Evolutionary conservation across 2,113 vertebrate genomes (phyloP).

Genomic region (Phocoena phocoena): DNA sequence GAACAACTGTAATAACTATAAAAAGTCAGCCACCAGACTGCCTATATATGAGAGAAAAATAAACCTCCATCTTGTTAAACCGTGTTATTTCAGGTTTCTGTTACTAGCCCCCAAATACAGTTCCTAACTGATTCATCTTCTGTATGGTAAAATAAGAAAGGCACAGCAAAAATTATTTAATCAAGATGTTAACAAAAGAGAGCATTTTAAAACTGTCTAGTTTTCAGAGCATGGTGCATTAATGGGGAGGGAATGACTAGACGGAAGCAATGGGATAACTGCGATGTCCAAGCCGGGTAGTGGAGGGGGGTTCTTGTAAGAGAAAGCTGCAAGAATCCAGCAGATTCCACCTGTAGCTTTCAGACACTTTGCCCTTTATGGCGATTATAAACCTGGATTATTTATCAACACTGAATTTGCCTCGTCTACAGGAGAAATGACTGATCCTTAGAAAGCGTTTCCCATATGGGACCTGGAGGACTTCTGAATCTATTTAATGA

Average conservation of each 20-base stretch:
- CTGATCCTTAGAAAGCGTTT: constrained; percentile 18
- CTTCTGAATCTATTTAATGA: constrained; percentile 53
- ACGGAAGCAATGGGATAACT: background rate
- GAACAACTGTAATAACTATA: background rate
- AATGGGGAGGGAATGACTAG: background rate
- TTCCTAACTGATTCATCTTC: background rate
- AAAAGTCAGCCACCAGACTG: background rate
- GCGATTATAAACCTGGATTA: constrained; percentile 38
- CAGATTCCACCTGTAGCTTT: background rate
- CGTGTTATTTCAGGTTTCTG: background rate
- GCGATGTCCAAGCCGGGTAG: background rate
- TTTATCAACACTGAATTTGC: constrained; percentile 40
- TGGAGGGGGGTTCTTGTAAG: background rate
- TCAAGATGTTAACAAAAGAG: background rate
- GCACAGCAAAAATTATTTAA: background rate
- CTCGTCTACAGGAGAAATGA: constrained; percentile 28
- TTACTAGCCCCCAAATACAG: background rate
- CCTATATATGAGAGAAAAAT: background rate
- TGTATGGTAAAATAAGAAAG: background rate
- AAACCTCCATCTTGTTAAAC: background rate
- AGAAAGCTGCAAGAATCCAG: background rate
- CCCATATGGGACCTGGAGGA: background rate
- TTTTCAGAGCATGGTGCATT: background rate
- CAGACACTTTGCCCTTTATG: constrained; percentile 42
- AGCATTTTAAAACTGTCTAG: background rate